A percentile compares a stretch with the other conserved stretches of the same genome.
Evolutionary conservation across 2,113 vertebrate species (phyloP).

Genomic region (Meles meles): DNA sequence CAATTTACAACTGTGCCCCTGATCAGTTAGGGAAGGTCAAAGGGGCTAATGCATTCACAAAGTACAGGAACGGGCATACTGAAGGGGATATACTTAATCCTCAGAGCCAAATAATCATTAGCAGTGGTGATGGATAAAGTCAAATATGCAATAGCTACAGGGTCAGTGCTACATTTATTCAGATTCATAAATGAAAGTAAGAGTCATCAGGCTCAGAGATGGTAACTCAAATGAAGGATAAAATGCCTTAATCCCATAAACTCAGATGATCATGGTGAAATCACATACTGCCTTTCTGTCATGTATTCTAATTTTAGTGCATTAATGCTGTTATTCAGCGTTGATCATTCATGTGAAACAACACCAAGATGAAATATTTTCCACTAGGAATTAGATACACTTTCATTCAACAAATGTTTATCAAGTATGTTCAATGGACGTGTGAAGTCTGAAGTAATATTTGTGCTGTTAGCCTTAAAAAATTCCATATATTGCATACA

Average conservation of each 20-base stretch:
- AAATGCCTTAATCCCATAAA: background rate
- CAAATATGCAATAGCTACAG: background rate
- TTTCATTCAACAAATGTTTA: background rate
- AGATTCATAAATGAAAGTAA: slow-evolving; percentile 17
- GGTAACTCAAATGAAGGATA: background rate
- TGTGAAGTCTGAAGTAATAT: background rate
- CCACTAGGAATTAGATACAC: background rate
- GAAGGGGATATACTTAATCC: slow-evolving; percentile 26
- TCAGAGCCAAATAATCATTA: slow-evolving; percentile 54
- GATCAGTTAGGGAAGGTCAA: slow-evolving; percentile 53
- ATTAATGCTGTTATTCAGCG: background rate
- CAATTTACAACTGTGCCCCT: slow-evolving; percentile 1
- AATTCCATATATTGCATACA: background rate
- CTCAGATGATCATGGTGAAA: background rate
- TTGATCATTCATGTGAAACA: background rate
- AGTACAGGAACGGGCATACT: background rate
- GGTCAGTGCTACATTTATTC: slow-evolving; percentile 31
- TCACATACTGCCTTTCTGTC: background rate
- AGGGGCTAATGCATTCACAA: slow-evolving; percentile 31
- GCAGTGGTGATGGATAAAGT: slow-evolving; percentile 21
- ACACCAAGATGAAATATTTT: slow-evolving; percentile 4
- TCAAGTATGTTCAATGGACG: background rate
- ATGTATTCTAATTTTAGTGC: background rate
- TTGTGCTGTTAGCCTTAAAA: background rate
- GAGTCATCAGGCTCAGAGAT: background rate